A percentile compares a stretch with the other conserved stretches of the same genome.
Evolutionary conservation across 2,888 invertebrate genomes (phyloP).

Genomic region (Plebejus melissa): DNA sequence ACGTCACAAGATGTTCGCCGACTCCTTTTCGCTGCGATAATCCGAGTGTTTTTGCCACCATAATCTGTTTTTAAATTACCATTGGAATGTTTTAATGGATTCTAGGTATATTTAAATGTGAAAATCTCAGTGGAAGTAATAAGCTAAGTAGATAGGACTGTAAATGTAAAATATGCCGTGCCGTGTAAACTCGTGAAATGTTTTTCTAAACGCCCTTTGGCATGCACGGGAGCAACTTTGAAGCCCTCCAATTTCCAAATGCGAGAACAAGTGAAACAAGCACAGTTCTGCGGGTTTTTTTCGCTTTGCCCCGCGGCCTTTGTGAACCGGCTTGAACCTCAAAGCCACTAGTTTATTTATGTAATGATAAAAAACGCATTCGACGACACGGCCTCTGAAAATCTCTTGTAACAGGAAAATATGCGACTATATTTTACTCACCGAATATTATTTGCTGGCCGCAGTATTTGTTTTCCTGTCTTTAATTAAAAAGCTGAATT

Average conservation of each 20-base stretch:
- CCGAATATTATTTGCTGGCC: background rate
- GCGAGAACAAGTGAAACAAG: slow-evolving; percentile 33
- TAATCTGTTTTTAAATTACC: background rate
- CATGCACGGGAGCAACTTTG: slow-evolving; percentile 21
- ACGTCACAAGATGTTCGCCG: slow-evolving; percentile 28
- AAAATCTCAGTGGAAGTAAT: background rate
- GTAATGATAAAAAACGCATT: slow-evolving; percentile 33
- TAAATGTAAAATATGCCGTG: background rate
- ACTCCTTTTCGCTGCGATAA: background rate
- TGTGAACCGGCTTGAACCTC: slow-evolving; percentile 31
- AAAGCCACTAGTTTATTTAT: slow-evolving; percentile 34
- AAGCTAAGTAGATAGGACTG: background rate
- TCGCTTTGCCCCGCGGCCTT: slow-evolving; percentile 33
- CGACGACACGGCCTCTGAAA: slow-evolving; percentile 27
- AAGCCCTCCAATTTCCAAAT: slow-evolving; percentile 32
- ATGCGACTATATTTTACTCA: background rate
- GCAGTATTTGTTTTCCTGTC: background rate
- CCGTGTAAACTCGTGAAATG: background rate
- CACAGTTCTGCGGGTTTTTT: slow-evolving; percentile 32
- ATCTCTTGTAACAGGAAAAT: slow-evolving; percentile 25
- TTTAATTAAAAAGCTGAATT: background rate
- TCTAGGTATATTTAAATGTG: background rate
- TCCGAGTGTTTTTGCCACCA: background rate
- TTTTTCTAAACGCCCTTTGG: slow-evolving; percentile 21
- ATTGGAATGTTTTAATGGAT: background rate